Percentiles rank a stretch among this genome's conserved stretches.
These are phyloP conservation scores for Melanotaenia boesemani DNA, from an alignment of 2,797 vertebrate genomes.

Conservation along the genomic window DNA sequence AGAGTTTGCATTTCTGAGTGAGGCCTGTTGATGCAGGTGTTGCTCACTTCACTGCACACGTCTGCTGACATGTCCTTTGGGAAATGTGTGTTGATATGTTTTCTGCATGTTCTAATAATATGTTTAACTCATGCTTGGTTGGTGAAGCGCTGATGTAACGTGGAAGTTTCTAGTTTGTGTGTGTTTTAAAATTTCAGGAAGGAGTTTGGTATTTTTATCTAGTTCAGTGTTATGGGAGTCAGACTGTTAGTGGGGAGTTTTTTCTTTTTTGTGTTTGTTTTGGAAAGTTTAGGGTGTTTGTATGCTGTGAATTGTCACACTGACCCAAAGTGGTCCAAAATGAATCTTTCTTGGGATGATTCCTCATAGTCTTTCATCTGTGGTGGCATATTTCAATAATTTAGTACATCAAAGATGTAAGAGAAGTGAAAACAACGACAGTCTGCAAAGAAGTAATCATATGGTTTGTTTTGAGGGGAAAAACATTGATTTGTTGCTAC, in stretches of 20 bases:
- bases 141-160: not conserved
- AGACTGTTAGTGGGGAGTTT: not conserved
- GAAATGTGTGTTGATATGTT: conserved; percentile 9
- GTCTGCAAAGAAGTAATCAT: not conserved
- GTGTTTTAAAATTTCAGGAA: not conserved
- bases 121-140: not conserved
- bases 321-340: not conserved
- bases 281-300: conserved; percentile 37
- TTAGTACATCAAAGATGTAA: not conserved
- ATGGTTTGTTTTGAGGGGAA: too few relatives aligned
- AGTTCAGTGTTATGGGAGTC: not conserved
- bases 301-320: not conserved
- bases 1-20: conserved; percentile 59
- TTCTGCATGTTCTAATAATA: not conserved
- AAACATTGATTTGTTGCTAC: too few relatives aligned
- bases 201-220: not conserved
- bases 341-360: not conserved
- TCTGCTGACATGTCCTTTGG: conserved; percentile 39
- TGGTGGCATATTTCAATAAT: not conserved
- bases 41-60: conserved; percentile 46
- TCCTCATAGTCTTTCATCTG: too few relatives aligned
- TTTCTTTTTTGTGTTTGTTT: conserved; percentile 17
- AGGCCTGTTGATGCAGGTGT: conserved; percentile 81
- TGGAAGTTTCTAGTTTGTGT: not conserved
- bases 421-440: not conserved